A percentile compares a stretch with the other conserved stretches of the same genome.
These are phyloP conservation scores for Thyatira batis DNA, from an alignment of 2,888 invertebrate genomes.

Conservation along the genomic window DNA sequence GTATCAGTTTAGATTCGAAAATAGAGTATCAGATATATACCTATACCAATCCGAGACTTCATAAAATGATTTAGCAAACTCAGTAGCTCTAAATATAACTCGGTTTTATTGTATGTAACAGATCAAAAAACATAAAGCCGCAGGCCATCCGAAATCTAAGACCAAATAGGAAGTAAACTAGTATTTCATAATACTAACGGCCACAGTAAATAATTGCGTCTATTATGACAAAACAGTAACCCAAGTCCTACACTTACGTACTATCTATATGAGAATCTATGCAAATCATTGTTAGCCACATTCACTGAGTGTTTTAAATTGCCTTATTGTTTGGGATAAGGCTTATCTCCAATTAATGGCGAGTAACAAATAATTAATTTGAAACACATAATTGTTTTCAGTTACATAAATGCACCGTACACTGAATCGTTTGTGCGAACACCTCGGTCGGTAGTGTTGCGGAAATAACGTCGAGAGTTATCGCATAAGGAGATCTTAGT, in stretches of 20 bases:
- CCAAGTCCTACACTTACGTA: not conserved
- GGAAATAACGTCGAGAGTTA: not conserved
- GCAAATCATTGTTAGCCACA: conserved; percentile 1
- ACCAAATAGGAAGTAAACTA: not conserved
- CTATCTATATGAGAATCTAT: conserved; percentile 3
- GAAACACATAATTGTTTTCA: conserved; percentile 3
- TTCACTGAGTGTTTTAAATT: conserved; percentile 5
- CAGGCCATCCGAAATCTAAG: not conserved
- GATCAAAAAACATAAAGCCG: not conserved
- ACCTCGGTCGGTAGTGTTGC: not conserved
- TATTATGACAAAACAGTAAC: not conserved
- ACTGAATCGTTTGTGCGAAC: too few relatives aligned
- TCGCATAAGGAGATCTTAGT: not conserved
- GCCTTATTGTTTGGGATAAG: conserved; percentile 3
- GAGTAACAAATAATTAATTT: not conserved
- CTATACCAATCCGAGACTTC: too few relatives aligned
- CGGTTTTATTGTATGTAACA: too few relatives aligned
- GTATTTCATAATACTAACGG: not conserved
- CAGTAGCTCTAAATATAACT: too few relatives aligned
- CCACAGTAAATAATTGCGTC: not conserved
- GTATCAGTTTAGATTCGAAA: too few relatives aligned
- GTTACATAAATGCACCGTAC: conserved; percentile 3
- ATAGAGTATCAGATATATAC: too few relatives aligned
- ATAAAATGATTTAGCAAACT: too few relatives aligned
- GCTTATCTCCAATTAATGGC: not conserved